Evolutionary conservation across 2,888 invertebrate genomes (phyloP), one percentile per base, ranked within the genome.

Genomic region (Ennomos erosarius): DNA sequence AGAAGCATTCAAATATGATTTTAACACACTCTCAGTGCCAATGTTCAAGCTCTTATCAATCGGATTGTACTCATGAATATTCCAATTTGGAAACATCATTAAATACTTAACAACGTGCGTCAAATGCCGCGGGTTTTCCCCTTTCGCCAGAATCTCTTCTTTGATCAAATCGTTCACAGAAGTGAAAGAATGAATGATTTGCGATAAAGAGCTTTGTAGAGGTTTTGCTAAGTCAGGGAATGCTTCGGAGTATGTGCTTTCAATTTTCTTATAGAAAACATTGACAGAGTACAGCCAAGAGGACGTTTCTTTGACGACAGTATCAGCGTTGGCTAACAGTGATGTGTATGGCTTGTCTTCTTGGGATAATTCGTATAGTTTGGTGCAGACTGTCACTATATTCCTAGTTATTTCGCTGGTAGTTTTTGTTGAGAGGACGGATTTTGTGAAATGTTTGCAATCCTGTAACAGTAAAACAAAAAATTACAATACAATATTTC

Each of bases 201-300:
- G 95, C 0, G 94, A 92, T 8, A 97, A 79, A 0, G 96, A 95
- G 55, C 94, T 91, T 48, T 96, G 89, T 12, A 98, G 85, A 0
- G 97, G 97, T 60, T 94, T 93, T 0, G 96, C 93, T 51, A 98
- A 89, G 79, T 98, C 98, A 0, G 96, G 96, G 77, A 97, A 98
- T n/a, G 94, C 94, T 2, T 94, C 88, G 0, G 93, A 87, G 76
- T 94, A 96, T 0, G 82, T 83, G 3, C 74, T 82, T 26, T 94
- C 90, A 33, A 95, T 77, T 73, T 93, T 93, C 48, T 89, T 90
- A 42, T 92, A 88, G 74, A 95, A 95, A 37, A 88, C 90, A 54
- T 92, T 87, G 8, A 93, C 81, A 0, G 95, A 94, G 62, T 88
- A 83, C 34, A 93, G 78, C 93, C 94, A 94, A 0, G 88, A 91